These are phyloP conservation scores for Plagodis dolabraria DNA, from an alignment of 2,888 invertebrate species.

Conservation along the genomic window DNA sequence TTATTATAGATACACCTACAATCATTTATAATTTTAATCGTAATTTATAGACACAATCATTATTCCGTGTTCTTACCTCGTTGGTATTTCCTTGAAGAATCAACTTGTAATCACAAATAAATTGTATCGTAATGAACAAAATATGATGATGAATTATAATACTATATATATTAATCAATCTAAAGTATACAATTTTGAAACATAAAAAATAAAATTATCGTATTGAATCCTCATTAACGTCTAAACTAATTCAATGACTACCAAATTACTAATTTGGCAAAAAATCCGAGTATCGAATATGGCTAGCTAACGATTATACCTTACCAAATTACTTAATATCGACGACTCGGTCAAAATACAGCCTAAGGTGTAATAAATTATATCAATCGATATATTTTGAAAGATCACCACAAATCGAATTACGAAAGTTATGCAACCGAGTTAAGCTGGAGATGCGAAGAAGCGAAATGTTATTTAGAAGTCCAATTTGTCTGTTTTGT, in stretches of 20 bases:
- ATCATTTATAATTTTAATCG: too few relatives aligned
- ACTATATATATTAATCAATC: background rate
- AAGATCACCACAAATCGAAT: slow-evolving; percentile 9
- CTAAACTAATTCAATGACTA: slow-evolving; percentile 8
- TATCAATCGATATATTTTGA: slow-evolving; percentile 14
- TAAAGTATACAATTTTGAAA: background rate
- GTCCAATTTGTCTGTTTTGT: background rate
- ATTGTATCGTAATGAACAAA: slow-evolving; percentile 8
- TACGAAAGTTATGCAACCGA: slow-evolving; percentile 10
- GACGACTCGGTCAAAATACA: slow-evolving; percentile 6
- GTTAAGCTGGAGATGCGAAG: slow-evolving; percentile 3
- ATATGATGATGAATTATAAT: slow-evolving; percentile 17
- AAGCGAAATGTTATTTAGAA: background rate
- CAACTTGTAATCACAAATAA: background rate
- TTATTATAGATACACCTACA: too few relatives aligned
- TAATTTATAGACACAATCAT: too few relatives aligned
- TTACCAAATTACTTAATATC: slow-evolving; percentile 8
- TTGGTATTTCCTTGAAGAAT: too few relatives aligned
- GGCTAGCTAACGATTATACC: slow-evolving; percentile 10
- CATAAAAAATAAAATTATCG: slow-evolving; percentile 4
- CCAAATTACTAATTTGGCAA: slow-evolving; percentile 14
- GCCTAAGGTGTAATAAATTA: slow-evolving; percentile 17
- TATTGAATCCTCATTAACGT: slow-evolving; percentile 20
- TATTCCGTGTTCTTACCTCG: too few relatives aligned
- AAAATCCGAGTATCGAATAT: background rate